phyloP scores from a whole-genome alignment of 37 sponge, comb jelly and placozoan genomes.

The Haliclona indistincta region DNA sequence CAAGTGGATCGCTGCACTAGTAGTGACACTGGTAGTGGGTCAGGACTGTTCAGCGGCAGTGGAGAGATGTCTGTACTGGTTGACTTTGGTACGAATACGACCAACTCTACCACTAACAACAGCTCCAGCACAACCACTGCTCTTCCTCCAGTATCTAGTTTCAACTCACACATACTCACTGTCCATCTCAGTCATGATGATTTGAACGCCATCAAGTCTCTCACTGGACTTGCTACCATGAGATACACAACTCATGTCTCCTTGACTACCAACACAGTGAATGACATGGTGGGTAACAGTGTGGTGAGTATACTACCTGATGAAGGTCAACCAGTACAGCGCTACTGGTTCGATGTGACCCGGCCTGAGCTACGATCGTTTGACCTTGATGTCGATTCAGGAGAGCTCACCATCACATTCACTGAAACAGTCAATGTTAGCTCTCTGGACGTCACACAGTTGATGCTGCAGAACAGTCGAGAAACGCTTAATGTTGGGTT shows the following conservation, averaged over 20 bases:
- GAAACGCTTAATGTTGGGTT: slow-evolving; percentile 13
- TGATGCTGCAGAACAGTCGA: slow-evolving; percentile 42
- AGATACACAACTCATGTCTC: slow-evolving; percentile 51
- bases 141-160: slow-evolving; percentile 41
- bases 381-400: slow-evolving; percentile 74
- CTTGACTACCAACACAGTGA: slow-evolving; percentile 43
- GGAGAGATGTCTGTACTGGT: slow-evolving; percentile 22
- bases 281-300: slow-evolving; percentile 78
- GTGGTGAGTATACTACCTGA: slow-evolving; percentile 24
- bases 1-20: slow-evolving; percentile 22
- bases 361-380: slow-evolving; percentile 61
- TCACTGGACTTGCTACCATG: slow-evolving; percentile 55
- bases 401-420: slow-evolving; percentile 85
- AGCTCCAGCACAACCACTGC: not conserved
- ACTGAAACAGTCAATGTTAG: slow-evolving; percentile 88
- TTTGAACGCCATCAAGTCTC: slow-evolving; percentile 75
- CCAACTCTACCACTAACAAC: not conserved
- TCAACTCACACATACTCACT: slow-evolving; percentile 40
- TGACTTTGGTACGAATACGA: slow-evolving; percentile 27
- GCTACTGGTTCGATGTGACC: slow-evolving; percentile 50
- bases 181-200: slow-evolving; percentile 67
- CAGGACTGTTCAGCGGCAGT: slow-evolving; percentile 28
- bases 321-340: slow-evolving; percentile 9
- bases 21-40: not conserved
- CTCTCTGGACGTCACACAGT: slow-evolving; percentile 74